Evolutionary conservation across 2,797 vertebrate species (phyloP).

Genomic region (Tolypeutes matacus): DNA sequence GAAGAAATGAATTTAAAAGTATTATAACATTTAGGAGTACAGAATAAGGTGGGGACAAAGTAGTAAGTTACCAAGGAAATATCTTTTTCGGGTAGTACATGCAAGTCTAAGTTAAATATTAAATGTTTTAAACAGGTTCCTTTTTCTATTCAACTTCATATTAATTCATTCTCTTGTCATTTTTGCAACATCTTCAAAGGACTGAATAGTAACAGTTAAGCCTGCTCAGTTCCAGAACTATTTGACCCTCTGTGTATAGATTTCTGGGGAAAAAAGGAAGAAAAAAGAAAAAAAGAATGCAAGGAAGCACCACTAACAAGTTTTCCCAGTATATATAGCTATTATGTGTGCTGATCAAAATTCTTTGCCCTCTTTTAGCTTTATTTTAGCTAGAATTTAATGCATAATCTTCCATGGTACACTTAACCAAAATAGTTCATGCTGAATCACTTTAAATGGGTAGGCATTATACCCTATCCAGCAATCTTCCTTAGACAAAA

Average conservation of each 20-base stretch:
- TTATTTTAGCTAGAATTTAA: constrained; percentile 14
- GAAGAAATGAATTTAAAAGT: neutral
- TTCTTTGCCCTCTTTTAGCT: neutral
- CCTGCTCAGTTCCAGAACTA: neutral
- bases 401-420: neutral
- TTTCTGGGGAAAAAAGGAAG: neutral
- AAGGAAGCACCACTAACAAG: neutral
- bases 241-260: neutral
- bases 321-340: neutral
- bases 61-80: neutral
- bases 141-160: neutral
- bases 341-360: neutral
- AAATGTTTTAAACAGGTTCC: neutral
- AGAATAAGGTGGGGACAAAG: neutral
- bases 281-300: neutral
- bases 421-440: neutral
- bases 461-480: neutral
- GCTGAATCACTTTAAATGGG: neutral
- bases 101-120: neutral
- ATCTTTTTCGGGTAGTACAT: neutral
- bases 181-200: neutral
- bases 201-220: neutral
- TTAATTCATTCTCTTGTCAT: neutral
- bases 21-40: neutral
- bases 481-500: neutral